Percentiles rank a stretch among this genome's conserved stretches.
Conservation (phyloP, 2,113 vertebrate species). For the Elephantulus edwardii region DNA sequence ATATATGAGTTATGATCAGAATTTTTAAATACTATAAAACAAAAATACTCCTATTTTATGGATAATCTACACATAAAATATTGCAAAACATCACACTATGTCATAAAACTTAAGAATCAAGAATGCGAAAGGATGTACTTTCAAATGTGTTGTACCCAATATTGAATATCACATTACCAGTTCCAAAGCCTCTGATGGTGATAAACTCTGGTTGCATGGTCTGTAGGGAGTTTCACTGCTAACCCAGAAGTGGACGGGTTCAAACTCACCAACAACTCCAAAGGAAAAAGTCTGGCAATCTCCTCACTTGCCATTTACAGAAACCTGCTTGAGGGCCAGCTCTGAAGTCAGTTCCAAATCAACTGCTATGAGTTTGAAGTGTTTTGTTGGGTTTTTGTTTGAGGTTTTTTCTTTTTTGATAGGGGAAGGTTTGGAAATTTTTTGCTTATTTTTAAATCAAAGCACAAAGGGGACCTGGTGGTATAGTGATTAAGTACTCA, state of each 20-base stretch:
- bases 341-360: no score
- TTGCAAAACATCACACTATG: not conserved
- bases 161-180: not conserved
- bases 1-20: not conserved
- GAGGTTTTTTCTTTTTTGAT: no score
- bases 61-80: not conserved
- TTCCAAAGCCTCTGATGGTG: not conserved
- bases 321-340: no score
- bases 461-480: not conserved
- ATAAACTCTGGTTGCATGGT: no score
- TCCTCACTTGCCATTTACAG: no score
- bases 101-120: not conserved
- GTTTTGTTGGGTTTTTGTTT: no score
- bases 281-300: no score
- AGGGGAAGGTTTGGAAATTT: no score
- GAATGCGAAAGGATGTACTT: not conserved
- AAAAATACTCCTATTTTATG: not conserved
- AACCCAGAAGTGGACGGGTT: no score
- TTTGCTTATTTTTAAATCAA: not conserved
- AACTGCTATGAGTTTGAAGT: no score
- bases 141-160: not conserved
- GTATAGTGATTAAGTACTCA: not conserved
- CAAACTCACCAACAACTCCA: no score
- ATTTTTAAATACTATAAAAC: conserved; percentile 3
- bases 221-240: no score